Evolutionary conservation across 2,797 vertebrate genomes (phyloP), one percentile per base, ranked within the genome.

Genomic region (Cyprinella venusta): DNA sequence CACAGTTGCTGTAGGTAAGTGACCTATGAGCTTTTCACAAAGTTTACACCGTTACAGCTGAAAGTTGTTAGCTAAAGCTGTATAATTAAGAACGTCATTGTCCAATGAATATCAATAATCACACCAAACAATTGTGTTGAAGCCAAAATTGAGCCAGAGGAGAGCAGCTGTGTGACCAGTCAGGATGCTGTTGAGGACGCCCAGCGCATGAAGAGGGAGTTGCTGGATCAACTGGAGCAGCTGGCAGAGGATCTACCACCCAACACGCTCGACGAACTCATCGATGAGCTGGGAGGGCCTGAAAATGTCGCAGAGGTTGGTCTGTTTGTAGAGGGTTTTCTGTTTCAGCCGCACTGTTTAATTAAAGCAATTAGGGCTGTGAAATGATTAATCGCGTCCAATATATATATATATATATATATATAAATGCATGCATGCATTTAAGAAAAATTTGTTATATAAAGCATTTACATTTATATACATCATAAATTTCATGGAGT

Each of bases 221-320:
- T 99, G 50, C 93, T 99, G 85, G 97, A 98, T 12, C 93, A 96
- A 78, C 94, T 99, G 63, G 98, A 99, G 89, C 94, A 96, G 65
- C 91, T 99, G 69, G 95, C 97, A 0, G 96, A 97, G 90, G 90
- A 96, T 86, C 95, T 99, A 10, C 98, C 98, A 36, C 98, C 98
- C 56, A 99, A 99, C 88, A 99, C 98, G 0, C 91, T 99, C 83
- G 98, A 99, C 70, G 97, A 99, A 87, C 96, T 99, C 18, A 99
- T 99, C 12, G 98, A 99, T 82, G 97, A 99, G 18, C 95, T 99
- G 79, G 98, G 98, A 63, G 98, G 98, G 38, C 98, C 98, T 0
- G 97, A 99, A 72, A 99, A 97, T 0, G 98, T 99, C 8, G 98
- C 98, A 1, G 98, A 99, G 97, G 98, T 99, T 92, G 80, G 5